Evolutionary conservation across 2,113 vertebrate species (phyloP).

Genomic region (Tangachromis dhanisi): DNA sequence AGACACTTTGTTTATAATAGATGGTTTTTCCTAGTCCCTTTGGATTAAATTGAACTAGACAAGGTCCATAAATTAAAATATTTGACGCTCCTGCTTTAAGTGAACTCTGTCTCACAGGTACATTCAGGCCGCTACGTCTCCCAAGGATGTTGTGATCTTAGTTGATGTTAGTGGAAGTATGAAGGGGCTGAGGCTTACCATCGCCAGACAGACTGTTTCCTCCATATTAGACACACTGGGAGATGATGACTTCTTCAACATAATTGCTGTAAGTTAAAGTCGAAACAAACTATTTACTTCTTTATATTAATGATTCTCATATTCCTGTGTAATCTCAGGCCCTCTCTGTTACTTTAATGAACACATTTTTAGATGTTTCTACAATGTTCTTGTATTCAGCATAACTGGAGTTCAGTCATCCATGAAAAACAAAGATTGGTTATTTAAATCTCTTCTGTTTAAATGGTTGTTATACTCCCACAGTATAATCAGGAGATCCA

Average conservation of each 20-base stretch:
- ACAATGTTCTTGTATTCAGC: not conserved
- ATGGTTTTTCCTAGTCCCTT: not conserved
- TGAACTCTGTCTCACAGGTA: conserved; percentile 75
- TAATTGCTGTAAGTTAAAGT: conserved; percentile 81
- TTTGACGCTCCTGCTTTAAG: not conserved
- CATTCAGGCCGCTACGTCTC: conserved; percentile 97
- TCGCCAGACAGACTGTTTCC: conserved; percentile 93
- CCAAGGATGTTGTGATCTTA: conserved; percentile 95
- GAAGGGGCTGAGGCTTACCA: conserved; percentile 96
- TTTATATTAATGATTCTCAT: not conserved
- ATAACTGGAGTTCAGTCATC: not conserved
- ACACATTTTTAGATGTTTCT: not conserved
- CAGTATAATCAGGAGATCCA: conserved; percentile 97
- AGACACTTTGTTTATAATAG: not conserved
- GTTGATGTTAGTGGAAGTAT: conserved; percentile 97
- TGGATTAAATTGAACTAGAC: not conserved
- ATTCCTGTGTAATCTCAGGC: not conserved
- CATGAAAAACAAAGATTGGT: not conserved
- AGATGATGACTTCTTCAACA: conserved; percentile 98
- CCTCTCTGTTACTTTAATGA: not conserved
- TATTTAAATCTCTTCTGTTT: not conserved
- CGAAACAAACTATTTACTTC: conserved; percentile 13
- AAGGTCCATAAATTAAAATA: not conserved
- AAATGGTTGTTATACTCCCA: conserved; percentile 13
- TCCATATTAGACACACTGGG: conserved; percentile 97